phyloP scores from a whole-genome alignment of 2,888 invertebrate species.

The Brassicogethes aeneus region DNA sequence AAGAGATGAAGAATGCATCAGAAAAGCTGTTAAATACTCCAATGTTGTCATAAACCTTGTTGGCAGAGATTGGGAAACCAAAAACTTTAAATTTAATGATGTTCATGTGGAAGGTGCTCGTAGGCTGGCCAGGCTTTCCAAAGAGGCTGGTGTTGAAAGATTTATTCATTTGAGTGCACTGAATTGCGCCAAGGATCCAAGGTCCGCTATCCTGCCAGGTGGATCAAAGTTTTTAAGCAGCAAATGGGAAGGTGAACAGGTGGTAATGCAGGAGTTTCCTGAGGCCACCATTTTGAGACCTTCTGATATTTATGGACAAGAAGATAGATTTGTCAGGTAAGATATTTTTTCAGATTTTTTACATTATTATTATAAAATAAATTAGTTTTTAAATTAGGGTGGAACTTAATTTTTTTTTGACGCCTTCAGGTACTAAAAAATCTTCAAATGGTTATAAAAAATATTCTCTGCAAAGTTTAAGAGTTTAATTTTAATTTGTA shows the following conservation, averaged over 20 bases:
- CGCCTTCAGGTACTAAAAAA: neutral
- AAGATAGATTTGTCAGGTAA: conserved; percentile 75
- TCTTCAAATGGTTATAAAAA: neutral
- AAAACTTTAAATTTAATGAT: conserved; percentile 77
- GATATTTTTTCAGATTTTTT: neutral
- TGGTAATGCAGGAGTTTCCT: conserved; percentile 91
- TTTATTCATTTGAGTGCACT: conserved; percentile 88
- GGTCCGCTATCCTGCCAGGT: conserved; percentile 42
- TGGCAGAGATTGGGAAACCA: conserved; percentile 87
- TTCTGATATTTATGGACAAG: conserved; percentile 84
- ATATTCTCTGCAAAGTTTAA: no score
- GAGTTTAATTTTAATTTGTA: no score
- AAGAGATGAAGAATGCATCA: conserved; percentile 76
- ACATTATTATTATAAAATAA: neutral
- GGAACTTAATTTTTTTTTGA: no score
- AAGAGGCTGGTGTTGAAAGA: conserved; percentile 76
- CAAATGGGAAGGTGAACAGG: conserved; percentile 80
- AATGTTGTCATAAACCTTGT: conserved; percentile 95
- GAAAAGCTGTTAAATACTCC: conserved; percentile 81
- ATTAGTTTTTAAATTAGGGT: conserved; percentile 1
- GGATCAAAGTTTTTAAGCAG: conserved; percentile 71
- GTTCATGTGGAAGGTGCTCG: conserved; percentile 82
- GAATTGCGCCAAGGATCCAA: conserved; percentile 67
- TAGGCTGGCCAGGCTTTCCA: conserved; percentile 65
- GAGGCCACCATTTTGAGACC: conserved; percentile 90